Conservation (phyloP, 2,888 invertebrate genomes). For the Hemaris fuciformis region DNA sequence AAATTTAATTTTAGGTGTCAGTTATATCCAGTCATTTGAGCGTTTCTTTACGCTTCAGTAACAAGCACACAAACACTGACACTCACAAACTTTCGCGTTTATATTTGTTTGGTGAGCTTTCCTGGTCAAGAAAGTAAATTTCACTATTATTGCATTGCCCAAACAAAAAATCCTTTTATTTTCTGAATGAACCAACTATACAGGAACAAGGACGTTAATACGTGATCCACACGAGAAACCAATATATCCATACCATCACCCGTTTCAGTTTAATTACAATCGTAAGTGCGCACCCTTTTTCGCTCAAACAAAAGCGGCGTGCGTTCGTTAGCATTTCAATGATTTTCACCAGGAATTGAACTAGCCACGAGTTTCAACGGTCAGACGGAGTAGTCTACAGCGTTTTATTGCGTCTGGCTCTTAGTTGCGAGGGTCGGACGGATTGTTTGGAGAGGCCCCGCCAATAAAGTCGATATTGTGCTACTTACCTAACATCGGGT, state of each 20-base stretch:
- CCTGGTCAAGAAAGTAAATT: too few species aligned
- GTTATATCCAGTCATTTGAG: too few species aligned
- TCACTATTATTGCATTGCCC: too few species aligned
- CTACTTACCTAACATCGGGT: background rate
- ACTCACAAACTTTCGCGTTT: too few species aligned
- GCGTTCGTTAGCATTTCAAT: slow-evolving; percentile 34
- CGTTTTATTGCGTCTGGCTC: background rate
- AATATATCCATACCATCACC: background rate
- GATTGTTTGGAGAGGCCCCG: background rate
- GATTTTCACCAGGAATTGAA: slow-evolving; percentile 21
- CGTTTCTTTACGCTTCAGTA: too few species aligned
- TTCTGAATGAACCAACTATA: background rate
- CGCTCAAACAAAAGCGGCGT: background rate
- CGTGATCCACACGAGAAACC: background rate
- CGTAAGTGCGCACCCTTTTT: background rate
- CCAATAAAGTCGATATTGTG: slow-evolving; percentile 19
- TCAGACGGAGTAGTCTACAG: slow-evolving; percentile 8
- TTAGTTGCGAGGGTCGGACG: background rate
- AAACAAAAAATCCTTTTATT: too few species aligned
- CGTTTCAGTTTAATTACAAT: background rate
- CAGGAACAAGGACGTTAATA: background rate
- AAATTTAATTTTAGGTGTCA: too few species aligned
- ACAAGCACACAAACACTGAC: too few species aligned
- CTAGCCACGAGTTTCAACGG: background rate
- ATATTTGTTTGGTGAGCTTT: too few species aligned